These are phyloP conservation scores for Theocolax elegans DNA, from an alignment of 1,140 invertebrate genomes.

Conservation along the genomic window DNA sequence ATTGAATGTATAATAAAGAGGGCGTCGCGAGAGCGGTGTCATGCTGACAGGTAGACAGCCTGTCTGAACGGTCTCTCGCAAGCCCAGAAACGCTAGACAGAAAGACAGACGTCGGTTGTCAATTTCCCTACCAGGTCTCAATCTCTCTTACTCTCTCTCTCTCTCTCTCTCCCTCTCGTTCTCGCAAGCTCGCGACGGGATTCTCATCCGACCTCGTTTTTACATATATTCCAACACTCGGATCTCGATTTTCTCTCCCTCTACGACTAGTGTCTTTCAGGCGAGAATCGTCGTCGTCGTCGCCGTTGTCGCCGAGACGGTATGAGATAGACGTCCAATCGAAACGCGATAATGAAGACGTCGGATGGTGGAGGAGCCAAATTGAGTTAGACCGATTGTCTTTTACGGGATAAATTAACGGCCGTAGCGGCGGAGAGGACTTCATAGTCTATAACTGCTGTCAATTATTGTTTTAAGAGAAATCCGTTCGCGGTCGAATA, in stretches of 20 bases:
- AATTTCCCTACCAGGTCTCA: constrained; percentile 53
- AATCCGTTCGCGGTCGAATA: constrained; percentile 34
- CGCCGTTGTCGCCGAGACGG: neutral
- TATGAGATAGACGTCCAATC: constrained; percentile 6
- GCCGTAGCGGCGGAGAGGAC: neutral
- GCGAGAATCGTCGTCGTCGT: neutral
- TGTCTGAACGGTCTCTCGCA: constrained; percentile 24
- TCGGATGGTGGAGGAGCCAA: neutral
- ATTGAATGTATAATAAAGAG: constrained; percentile 69
- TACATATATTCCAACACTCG: constrained; percentile 9
- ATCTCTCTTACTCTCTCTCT: constrained; percentile 29
- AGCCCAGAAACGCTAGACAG: constrained; percentile 36
- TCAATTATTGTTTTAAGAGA: constrained; percentile 37
- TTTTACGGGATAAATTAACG: constrained; percentile 34
- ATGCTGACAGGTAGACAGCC: constrained; percentile 58
- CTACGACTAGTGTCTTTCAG: neutral
- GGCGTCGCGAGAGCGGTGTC: constrained; percentile 58
- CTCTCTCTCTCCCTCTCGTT: neutral
- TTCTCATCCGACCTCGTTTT: constrained; percentile 28
- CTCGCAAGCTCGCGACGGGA: constrained; percentile 1
- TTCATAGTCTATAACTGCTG: constrained; percentile 19
- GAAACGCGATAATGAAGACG: constrained; percentile 36
- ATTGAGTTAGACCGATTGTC: constrained; percentile 32
- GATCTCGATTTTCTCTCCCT: constrained; percentile 7
- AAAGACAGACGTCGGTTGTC: constrained; percentile 61